phyloP scores from a whole-genome alignment of 2,113 vertebrate species.

The Amia ocellicauda region DNA sequence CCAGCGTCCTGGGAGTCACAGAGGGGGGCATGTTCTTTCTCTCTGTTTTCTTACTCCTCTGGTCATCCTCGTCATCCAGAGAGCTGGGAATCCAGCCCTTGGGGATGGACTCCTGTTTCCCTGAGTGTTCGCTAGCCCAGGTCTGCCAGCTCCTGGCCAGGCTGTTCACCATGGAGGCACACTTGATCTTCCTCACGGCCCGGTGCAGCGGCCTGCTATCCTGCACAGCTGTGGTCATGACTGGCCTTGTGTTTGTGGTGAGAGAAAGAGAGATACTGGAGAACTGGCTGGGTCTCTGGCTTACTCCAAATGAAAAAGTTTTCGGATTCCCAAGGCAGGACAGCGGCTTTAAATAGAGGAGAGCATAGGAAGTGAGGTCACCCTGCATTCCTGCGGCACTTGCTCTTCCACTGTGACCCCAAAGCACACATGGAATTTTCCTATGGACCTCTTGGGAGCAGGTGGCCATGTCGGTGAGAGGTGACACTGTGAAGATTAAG shows the following conservation, averaged over 20 bases:
- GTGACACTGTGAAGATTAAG: slow-evolving; percentile 21
- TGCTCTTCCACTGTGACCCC: slow-evolving; percentile 24
- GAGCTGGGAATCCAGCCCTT: slow-evolving; percentile 61
- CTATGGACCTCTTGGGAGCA: slow-evolving; percentile 44
- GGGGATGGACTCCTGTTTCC: slow-evolving; percentile 60
- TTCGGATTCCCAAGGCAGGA: slow-evolving; percentile 19
- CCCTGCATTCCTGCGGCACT: slow-evolving; percentile 39
- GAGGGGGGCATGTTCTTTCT: slow-evolving; percentile 45
- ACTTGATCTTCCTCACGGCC: slow-evolving; percentile 56
- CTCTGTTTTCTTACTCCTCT: slow-evolving; percentile 25
- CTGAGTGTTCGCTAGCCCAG: slow-evolving; percentile 55
- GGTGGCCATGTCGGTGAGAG: slow-evolving; percentile 48
- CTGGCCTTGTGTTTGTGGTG: not conserved
- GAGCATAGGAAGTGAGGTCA: slow-evolving; percentile 43
- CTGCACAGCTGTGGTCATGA: slow-evolving; percentile 43
- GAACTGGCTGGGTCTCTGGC: no score
- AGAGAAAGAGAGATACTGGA: not conserved
- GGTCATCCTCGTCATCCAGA: slow-evolving; percentile 32
- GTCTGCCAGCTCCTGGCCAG: slow-evolving; percentile 69
- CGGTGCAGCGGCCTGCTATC: slow-evolving; percentile 48
- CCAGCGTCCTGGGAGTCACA: slow-evolving; percentile 33
- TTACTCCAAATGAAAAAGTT: slow-evolving; percentile 24
- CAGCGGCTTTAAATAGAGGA: slow-evolving; percentile 56
- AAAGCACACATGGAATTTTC: slow-evolving; percentile 43
- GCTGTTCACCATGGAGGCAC: slow-evolving; percentile 55